phyloP scores from a whole-genome alignment of 2,113 vertebrate species.

The Lethenteron reissneri region DNA sequence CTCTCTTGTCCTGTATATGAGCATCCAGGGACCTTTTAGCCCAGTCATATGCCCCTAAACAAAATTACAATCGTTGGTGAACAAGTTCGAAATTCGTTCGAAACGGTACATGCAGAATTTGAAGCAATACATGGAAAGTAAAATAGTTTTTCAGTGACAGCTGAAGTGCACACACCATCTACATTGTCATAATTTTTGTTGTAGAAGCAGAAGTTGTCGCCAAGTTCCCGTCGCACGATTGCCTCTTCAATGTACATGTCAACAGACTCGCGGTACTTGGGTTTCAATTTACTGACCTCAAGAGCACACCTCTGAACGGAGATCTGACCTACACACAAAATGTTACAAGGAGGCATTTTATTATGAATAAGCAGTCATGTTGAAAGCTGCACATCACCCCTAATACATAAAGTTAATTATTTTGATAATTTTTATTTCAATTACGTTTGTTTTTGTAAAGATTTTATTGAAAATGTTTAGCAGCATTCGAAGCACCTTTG shows the following conservation, averaged over 20 bases:
- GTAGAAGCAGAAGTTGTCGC: slow-evolving; percentile 75
- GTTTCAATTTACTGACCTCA: slow-evolving; percentile 29
- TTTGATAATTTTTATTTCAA: too few species aligned
- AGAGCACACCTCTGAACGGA: slow-evolving; percentile 44
- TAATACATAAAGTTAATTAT: too few species aligned
- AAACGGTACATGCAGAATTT: neutral
- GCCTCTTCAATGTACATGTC: slow-evolving; percentile 42
- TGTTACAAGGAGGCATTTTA: too few species aligned
- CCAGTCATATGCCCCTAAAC: slow-evolving; percentile 30
- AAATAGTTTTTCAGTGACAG: neutral
- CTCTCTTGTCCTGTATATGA: slow-evolving; percentile 34
- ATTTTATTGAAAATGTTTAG: too few species aligned
- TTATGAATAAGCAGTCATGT: too few species aligned
- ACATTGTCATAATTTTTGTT: slow-evolving; percentile 49
- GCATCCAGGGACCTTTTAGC: slow-evolving; percentile 43
- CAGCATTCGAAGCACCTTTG: too few species aligned
- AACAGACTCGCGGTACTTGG: slow-evolving; percentile 21
- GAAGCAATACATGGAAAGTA: neutral
- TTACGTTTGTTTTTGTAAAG: too few species aligned
- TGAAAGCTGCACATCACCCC: too few species aligned
- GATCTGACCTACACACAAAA: slow-evolving; percentile 31
- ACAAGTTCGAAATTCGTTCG: neutral
- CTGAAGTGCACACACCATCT: slow-evolving; percentile 24
- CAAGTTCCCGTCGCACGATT: slow-evolving; percentile 50
- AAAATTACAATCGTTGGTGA: neutral